Evolutionary conservation across 2,888 invertebrate species (phyloP), one percentile per base, ranked within the genome.

Genomic region (Microctonus aethiopoides): DNA sequence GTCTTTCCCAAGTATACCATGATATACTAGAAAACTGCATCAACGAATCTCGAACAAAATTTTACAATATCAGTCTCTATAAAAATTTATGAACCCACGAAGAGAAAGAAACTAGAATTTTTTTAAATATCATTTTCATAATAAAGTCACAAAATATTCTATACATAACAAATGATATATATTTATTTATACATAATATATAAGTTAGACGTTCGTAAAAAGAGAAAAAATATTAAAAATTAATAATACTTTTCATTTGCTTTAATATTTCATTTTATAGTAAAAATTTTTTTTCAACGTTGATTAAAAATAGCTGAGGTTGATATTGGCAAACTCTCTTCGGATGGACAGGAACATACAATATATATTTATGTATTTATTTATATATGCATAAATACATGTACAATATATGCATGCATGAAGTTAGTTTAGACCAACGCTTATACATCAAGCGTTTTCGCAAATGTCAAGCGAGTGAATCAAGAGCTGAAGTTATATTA

Each of bases 31-130:
- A 68, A 67, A 67, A 39, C 59, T 36, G 36, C 51, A 52, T 56
- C 51, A 65, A 71, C 41, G 68, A 72, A 72, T 74, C 68, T 71
- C 70, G 72, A 71, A 71, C 71, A 74, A 71, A 74, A 72, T 74
- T 75, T 75, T 72, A 70, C 75, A 75, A 75, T 75, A 73, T 72
- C 64, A 32, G 52, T 61, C 2, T 54, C 67, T 60, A 70, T 72
- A 66, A 74, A 75, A 75, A 75, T 75, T 70, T 72, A 75, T 75
- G 16, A 46, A 46, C 7, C 46, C 16, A 46, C 7, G 6, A 10
- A 16, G 5, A 16, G 7, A 20, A 46, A 20, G 16, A 16, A 46
- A 16, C 6, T 1, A 7, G 1, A 39, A n/a, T 29, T 29, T 29
- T 29, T 29, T 29, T 29, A 29, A n/a, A n/a, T n/a, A n/a, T n/a